Conservation (phyloP, 2,113 vertebrate species). For the Petaurus breviceps region DNA sequence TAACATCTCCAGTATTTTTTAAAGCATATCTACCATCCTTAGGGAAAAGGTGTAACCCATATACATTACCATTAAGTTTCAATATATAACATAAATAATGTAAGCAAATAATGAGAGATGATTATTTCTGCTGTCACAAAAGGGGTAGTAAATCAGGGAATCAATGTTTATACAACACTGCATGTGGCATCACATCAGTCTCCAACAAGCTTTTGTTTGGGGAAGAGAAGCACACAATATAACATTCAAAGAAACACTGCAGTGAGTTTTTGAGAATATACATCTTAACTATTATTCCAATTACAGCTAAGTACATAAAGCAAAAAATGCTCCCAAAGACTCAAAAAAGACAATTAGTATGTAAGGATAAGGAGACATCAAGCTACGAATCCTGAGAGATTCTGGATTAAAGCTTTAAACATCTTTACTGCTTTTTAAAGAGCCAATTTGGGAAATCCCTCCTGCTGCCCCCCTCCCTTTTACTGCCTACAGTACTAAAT, state of each 20-base stretch:
- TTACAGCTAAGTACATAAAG: background rate
- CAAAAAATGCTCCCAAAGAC: background rate
- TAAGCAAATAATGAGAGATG: conserved; percentile 3
- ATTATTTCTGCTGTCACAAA: conserved; percentile 41
- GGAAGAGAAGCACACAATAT: conserved; percentile 26
- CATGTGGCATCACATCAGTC: conserved; percentile 23
- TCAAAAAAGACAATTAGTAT: conserved; percentile 23
- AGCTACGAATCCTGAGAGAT: conserved; percentile 43
- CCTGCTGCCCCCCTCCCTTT: conserved; percentile 10
- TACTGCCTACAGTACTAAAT: background rate
- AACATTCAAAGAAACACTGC: background rate
- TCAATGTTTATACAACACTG: conserved; percentile 12
- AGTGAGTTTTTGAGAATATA: conserved; percentile 31
- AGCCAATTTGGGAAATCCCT: conserved; percentile 13
- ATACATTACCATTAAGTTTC: background rate
- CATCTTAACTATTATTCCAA: background rate
- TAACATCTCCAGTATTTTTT: conserved; percentile 14
- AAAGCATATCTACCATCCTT: background rate
- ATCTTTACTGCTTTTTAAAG: conserved; percentile 20
- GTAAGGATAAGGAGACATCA: conserved; percentile 19
- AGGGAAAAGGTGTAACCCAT: background rate
- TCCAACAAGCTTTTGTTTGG: conserved; percentile 42
- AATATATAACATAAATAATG: background rate
- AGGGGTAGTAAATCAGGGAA: conserved; percentile 28
- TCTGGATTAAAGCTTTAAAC: conserved; percentile 32